Base-by-base conservation (phyloP, 2,113 vertebrate species). In the Anguilla rostrata region DNA sequence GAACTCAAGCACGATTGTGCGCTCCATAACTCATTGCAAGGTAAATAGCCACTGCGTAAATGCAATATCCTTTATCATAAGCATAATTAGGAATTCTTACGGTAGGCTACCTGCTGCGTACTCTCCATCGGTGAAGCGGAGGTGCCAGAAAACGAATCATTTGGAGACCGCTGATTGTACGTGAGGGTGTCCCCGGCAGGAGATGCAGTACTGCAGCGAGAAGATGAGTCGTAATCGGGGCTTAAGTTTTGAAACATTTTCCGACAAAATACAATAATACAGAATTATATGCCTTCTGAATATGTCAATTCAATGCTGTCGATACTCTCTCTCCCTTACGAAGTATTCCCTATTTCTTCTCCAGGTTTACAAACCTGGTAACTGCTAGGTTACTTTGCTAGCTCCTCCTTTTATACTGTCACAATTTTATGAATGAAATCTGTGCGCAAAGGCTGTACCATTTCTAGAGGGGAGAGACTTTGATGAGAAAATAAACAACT, bases 131-230 rank as follows among this genome's bases (percentile, higher is more conserved):
- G 95, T 53, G 97, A 97, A 29, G 95, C 95, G 91, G 96, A 93
- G 93, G 92, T 83, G 91, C 95, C 96, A 84, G 95, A 97, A 90
- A 97, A 96, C 75, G 96, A 97, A 87, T 96, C 96, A 0, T 96
- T 95, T 91, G 93, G 88, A 80, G 96, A 96, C 60, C 95, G 96
- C 83, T 96, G 96, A 89, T 96, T 97, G 93, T 97, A 96, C 79
- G 95, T 95, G 81, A 97, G 96, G 88, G 91, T 97, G 93, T 97
- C 97, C 92, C 96, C 97, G 43, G 95, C 96, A 82, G 96, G 97
- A 89, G 97, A 98, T 92, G 97, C 96, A 92, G 97, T 96, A 92
- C 97, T 97, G 93, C 97, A 97, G 94, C 97, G 97, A 86, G 97
- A 98, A 75, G 97, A 96, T 0, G 96, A 95, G 90, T 98, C 97